Conservation (phyloP, 2,113 vertebrate species). For the human region GRCh38 chr6:122713001-122713500, state of each 20-base stretch:
- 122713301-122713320: slow-evolving; percentile 34
- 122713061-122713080: neutral
- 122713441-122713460: slow-evolving; percentile 2
- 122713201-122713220: neutral
- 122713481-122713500: neutral
- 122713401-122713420: slow-evolving; percentile 9
- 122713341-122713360: slow-evolving; percentile 35
- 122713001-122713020: neutral
- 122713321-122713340: neutral
- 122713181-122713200: neutral
- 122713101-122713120: neutral
- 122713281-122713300: slow-evolving; percentile 5
- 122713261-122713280: neutral
- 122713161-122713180: neutral
- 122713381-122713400: slow-evolving; percentile 27
- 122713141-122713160: neutral
- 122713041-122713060: neutral
- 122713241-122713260: neutral
- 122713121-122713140: slow-evolving; percentile 20
- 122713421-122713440: neutral
- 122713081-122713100: no score
- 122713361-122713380: neutral
- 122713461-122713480: slow-evolving; percentile 2
- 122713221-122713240: neutral
- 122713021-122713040: neutral